Evolutionary conservation across 2,888 invertebrate species (phyloP).

Genomic region (Chrysolina oricalcia): DNA sequence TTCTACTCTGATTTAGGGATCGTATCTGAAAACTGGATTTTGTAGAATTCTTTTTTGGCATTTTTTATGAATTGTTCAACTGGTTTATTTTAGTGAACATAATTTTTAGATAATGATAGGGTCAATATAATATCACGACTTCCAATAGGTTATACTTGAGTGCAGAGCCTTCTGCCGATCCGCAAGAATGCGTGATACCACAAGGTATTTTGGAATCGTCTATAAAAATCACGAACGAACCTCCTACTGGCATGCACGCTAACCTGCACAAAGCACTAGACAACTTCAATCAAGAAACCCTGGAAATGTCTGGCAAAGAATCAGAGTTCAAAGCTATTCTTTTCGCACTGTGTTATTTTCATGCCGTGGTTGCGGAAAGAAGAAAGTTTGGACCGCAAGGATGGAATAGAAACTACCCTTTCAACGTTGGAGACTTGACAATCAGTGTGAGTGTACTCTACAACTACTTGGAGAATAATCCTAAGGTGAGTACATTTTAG

Average conservation of each 20-base stretch:
- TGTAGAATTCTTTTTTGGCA: too few relatives aligned
- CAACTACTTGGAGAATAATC: constrained; percentile 93
- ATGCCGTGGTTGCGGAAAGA: constrained; percentile 93
- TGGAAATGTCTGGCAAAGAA: constrained; percentile 94
- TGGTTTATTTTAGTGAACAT: too few relatives aligned
- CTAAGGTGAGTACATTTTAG: constrained; percentile 71
- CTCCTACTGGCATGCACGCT: constrained; percentile 95
- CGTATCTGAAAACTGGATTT: too few relatives aligned
- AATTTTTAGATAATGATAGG: too few relatives aligned
- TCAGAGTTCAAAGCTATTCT: constrained; percentile 93
- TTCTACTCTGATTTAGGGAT: too few relatives aligned
- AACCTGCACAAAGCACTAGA: constrained; percentile 94
- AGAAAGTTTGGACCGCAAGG: constrained; percentile 96
- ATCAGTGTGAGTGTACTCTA: constrained; percentile 93
- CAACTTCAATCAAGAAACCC: constrained; percentile 92
- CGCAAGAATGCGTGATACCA: constrained; percentile 79
- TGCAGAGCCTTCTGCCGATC: constrained; percentile 87
- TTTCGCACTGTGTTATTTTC: constrained; percentile 94
- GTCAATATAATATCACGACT: too few relatives aligned
- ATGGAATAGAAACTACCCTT: constrained; percentile 89
- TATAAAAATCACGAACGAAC: constrained; percentile 97
- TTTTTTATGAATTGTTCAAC: too few relatives aligned
- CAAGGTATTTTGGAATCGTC: constrained; percentile 94
- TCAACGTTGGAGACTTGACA: constrained; percentile 90
- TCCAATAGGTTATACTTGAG: constrained; percentile 82